Evolutionary conservation across 2,888 invertebrate genomes (phyloP).

Genomic region (Selenia dentaria): DNA sequence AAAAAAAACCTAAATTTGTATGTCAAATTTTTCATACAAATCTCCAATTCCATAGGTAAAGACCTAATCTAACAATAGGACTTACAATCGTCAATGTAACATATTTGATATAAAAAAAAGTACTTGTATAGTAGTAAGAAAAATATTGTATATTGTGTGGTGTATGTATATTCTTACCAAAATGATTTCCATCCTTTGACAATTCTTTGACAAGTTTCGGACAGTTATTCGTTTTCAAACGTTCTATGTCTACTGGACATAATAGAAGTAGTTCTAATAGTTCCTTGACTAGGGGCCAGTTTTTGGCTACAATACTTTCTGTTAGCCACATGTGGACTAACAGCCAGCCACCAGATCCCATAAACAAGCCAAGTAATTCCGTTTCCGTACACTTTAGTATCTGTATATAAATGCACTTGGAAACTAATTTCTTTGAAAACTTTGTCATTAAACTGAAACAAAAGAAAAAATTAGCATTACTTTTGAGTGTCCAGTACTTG

Average conservation of each 20-base stretch:
- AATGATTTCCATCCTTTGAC: constrained; percentile 92
- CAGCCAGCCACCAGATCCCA: constrained; percentile 96
- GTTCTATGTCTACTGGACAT: constrained; percentile 95
- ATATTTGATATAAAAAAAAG: too few relatives aligned
- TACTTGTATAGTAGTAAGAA: too few relatives aligned
- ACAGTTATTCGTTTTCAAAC: constrained; percentile 95
- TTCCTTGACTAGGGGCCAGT: constrained; percentile 95
- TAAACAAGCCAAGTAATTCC: constrained; percentile 93
- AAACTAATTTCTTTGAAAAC: constrained; percentile 97
- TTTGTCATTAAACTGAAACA: constrained; percentile 96
- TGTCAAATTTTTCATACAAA: too few relatives aligned
- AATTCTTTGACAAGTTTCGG: constrained; percentile 96
- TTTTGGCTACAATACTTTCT: constrained; percentile 92
- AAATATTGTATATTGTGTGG: too few relatives aligned
- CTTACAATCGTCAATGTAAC: too few relatives aligned
- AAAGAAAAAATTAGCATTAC: constrained; percentile 32
- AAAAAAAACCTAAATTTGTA: too few relatives aligned
- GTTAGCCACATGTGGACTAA: constrained; percentile 95
- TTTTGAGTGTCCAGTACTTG: not conserved
- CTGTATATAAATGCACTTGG: constrained; percentile 97
- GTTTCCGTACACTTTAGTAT: constrained; percentile 94
- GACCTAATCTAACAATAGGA: too few relatives aligned
- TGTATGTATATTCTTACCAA: constrained; percentile 86
- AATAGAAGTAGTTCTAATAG: constrained; percentile 92
- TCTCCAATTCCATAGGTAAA: too few relatives aligned